These are phyloP conservation scores for Leptothorax acervorum DNA, from an alignment of 2,888 invertebrate genomes.

Conservation along the genomic window DNA sequence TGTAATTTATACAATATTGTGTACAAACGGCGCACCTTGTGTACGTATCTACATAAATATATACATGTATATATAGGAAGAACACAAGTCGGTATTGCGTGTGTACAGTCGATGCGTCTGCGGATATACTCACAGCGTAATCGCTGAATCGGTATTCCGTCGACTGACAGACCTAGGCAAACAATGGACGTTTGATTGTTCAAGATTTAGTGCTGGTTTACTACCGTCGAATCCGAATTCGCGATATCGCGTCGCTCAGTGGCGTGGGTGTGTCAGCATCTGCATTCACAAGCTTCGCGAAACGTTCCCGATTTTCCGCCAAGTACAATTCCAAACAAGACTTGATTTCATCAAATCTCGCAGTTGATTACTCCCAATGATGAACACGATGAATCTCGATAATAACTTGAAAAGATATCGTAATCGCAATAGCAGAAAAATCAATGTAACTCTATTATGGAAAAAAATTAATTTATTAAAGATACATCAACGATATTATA, in stretches of 20 bases:
- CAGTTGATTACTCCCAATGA: constrained; percentile 41
- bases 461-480: neutral
- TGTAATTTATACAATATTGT: constrained; percentile 32
- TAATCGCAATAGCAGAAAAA: neutral
- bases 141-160: constrained; percentile 78
- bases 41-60: constrained; percentile 27
- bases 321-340: constrained; percentile 52
- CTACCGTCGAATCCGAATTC: constrained; percentile 81
- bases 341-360: constrained; percentile 49
- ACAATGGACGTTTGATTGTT: constrained; percentile 83
- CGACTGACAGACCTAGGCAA: constrained; percentile 81
- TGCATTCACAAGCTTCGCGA: constrained; percentile 51
- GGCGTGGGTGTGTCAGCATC: constrained; percentile 53
- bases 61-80: constrained; percentile 38
- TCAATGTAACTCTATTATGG: neutral
- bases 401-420: neutral
- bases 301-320: constrained; percentile 54
- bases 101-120: constrained; percentile 53
- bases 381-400: constrained; percentile 12
- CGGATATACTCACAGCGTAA: constrained; percentile 63
- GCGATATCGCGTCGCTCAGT: constrained; percentile 63
- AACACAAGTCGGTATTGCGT: constrained; percentile 48
- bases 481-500: neutral
- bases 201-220: constrained; percentile 83
- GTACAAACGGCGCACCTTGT: constrained; percentile 14